These are phyloP conservation scores for Prosapia bicincta DNA, from an alignment of 2,888 invertebrate species.

Conservation along the genomic window DNA sequence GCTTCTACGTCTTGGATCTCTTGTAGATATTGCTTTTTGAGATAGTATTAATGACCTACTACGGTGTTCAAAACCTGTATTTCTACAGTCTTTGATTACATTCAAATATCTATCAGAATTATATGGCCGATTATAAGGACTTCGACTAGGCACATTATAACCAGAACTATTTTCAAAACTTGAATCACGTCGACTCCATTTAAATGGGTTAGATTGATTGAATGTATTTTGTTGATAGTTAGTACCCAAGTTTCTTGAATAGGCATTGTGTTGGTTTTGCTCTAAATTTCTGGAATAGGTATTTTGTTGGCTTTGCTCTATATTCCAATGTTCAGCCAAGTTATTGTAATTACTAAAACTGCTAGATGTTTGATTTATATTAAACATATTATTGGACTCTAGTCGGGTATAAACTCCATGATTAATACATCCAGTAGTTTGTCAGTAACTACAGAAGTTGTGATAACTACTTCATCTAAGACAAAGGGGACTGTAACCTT, in stretches of 20 bases:
- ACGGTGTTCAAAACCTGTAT: not conserved
- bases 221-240: not conserved
- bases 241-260: not conserved
- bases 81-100: not conserved
- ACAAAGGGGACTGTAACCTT: no score
- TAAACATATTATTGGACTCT: not conserved
- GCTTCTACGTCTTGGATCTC: not conserved
- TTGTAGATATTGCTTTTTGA: not conserved
- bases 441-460: no score
- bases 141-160: not conserved
- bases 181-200: not conserved
- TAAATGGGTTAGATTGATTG: not conserved
- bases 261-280: not conserved
- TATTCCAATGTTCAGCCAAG: no score
- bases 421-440: no score
- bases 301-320: no score
- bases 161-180: not conserved
- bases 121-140: not conserved
- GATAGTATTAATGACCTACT: not conserved
- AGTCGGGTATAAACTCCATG: not conserved
- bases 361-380: no score
- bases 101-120: not conserved
- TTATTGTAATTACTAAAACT: not conserved
- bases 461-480: no score
- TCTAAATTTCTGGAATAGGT: no score